phyloP scores from a whole-genome alignment of 2,113 vertebrate genomes.

The Nothobranchius furzeri region DNA sequence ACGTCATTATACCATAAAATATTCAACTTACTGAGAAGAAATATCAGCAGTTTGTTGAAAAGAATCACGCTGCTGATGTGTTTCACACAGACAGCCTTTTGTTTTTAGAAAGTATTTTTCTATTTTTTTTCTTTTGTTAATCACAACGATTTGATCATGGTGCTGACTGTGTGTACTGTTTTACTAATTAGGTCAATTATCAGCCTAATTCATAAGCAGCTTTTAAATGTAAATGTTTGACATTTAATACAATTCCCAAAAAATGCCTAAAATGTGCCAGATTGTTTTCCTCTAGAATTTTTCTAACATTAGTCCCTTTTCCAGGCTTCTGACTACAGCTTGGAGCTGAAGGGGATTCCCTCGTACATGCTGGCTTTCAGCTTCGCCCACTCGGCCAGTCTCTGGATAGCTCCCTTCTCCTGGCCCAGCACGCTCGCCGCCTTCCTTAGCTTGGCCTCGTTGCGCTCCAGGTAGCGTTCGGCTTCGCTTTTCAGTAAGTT shows the following conservation, averaged over 20 bases:
- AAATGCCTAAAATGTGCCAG: background rate
- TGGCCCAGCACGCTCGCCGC: constrained; percentile 86
- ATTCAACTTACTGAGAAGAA: constrained; percentile 33
- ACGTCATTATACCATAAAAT: constrained; percentile 17
- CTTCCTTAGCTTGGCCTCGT: constrained; percentile 90
- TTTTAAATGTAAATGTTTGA: too few relatives aligned
- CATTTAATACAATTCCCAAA: too few relatives aligned
- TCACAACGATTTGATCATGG: too few relatives aligned
- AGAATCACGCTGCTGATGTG: background rate
- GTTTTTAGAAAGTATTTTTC: too few relatives aligned
- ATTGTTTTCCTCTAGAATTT: background rate
- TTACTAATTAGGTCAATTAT: too few relatives aligned
- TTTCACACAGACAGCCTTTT: too few relatives aligned
- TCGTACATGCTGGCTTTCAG: constrained; percentile 93
- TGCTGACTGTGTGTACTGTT: too few relatives aligned
- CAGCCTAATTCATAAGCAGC: too few relatives aligned
- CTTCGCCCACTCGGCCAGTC: constrained; percentile 88
- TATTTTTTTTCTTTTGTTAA: too few relatives aligned
- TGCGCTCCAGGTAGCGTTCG: constrained; percentile 88
- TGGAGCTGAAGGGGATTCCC: constrained; percentile 86
- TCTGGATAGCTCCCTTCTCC: constrained; percentile 88
- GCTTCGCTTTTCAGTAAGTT: constrained; percentile 88
- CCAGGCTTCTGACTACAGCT: constrained; percentile 74
- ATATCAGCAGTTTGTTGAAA: constrained; percentile 2
- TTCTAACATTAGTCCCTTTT: background rate